A percentile compares a stretch with the other conserved stretches of the same genome.
phyloP scores from a whole-genome alignment of 2,797 vertebrate genomes.

The Spinus olivaceus region DNA sequence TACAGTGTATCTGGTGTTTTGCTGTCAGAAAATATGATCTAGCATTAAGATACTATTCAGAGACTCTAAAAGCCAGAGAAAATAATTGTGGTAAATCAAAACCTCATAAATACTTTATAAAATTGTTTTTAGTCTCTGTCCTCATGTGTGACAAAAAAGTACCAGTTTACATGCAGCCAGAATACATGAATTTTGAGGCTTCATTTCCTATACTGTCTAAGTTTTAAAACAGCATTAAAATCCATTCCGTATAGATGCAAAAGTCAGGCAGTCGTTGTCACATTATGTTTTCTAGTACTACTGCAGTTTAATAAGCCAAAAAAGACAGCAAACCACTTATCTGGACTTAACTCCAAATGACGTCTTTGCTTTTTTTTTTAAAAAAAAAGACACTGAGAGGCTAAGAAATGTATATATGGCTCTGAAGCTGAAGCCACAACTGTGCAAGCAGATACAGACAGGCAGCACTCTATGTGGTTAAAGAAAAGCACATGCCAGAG shows the following conservation, averaged over 20 bases:
- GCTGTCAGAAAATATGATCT: constrained; percentile 72
- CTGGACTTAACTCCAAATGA: constrained; percentile 9
- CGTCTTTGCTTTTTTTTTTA: background rate
- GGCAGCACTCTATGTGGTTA: background rate
- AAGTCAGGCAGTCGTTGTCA: constrained; percentile 44
- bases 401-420: background rate
- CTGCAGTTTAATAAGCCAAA: constrained; percentile 42
- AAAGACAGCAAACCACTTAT: constrained; percentile 41
- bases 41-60: constrained; percentile 60
- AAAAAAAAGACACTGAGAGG: background rate
- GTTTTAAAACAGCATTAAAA: constrained; percentile 47
- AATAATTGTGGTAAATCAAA: constrained; percentile 67
- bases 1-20: constrained; percentile 70
- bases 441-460: background rate
- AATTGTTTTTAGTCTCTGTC: constrained; percentile 57
- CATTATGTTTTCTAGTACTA: constrained; percentile 55
- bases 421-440: background rate
- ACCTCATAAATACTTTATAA: constrained; percentile 68
- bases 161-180: constrained; percentile 42
- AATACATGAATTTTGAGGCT: constrained; percentile 40
- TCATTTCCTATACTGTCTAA: constrained; percentile 31
- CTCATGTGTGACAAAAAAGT: constrained; percentile 62
- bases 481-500: constrained; percentile 39
- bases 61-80: constrained; percentile 58
- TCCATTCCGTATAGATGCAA: constrained; percentile 12